Conservation (phyloP, 2,797 vertebrate species). For the Coracias cyanogaster region DNA sequence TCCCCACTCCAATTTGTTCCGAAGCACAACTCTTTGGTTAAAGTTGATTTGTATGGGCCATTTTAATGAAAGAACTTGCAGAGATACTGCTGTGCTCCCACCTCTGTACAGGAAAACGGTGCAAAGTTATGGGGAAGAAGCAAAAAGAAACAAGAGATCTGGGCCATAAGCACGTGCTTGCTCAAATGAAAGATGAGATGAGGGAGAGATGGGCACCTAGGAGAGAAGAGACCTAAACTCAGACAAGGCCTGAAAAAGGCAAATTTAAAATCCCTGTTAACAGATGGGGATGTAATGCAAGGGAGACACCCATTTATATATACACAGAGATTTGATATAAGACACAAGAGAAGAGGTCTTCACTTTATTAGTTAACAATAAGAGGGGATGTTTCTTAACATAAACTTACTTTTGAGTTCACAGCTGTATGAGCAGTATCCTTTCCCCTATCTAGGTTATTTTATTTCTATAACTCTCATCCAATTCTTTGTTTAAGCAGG, state of each 20-base stretch:
- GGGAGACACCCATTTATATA: no score
- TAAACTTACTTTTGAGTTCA: background rate
- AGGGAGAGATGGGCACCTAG: background rate
- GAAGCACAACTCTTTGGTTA: rapidly evolving
- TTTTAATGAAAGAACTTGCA: background rate
- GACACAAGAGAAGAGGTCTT: background rate
- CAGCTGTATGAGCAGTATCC: background rate
- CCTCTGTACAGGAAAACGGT: rapidly evolving
- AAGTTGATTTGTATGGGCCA: background rate
- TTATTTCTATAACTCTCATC: background rate
- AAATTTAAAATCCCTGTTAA: background rate
- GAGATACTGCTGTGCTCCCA: background rate
- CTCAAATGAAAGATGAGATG: background rate
- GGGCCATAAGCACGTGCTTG: background rate
- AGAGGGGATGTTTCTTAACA: background rate
- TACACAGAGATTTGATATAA: background rate
- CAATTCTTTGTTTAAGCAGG: background rate
- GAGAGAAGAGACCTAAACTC: background rate
- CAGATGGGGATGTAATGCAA: background rate
- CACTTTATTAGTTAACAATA: background rate
- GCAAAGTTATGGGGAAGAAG: background rate
- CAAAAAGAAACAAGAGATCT: background rate
- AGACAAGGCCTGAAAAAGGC: background rate
- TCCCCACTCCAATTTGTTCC: background rate
- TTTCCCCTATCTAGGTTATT: background rate